Conservation (phyloP, 2,888 invertebrate genomes). For the Diogma glabrata region DNA sequence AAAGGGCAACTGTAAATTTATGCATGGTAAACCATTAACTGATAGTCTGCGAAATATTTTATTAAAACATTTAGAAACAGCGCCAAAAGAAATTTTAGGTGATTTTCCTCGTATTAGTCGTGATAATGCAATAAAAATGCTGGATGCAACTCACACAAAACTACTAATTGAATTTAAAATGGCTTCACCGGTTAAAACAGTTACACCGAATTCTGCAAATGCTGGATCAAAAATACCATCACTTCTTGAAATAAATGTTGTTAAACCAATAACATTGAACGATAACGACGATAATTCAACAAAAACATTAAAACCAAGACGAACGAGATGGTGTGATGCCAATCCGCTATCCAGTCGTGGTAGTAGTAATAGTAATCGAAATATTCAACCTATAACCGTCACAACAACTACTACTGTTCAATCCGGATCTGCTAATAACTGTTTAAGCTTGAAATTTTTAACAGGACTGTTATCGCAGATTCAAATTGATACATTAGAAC, state of each 20-base stretch:
- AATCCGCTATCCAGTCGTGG: not conserved
- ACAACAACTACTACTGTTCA: conserved; percentile 15
- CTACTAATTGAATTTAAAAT: conserved; percentile 36
- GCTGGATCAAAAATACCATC: conserved; percentile 26
- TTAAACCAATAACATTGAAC: conserved; percentile 22
- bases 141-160: conserved; percentile 40
- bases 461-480: conserved; percentile 44
- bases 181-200: conserved; percentile 21
- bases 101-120: conserved; percentile 74
- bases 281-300: conserved; percentile 8
- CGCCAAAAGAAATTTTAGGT: conserved; percentile 83
- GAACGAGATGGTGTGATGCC: not conserved
- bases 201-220: conserved; percentile 12
- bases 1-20: conserved; percentile 85
- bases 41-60: conserved; percentile 59
- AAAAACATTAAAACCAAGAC: not conserved
- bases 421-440: conserved; percentile 24
- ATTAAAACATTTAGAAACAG: conserved; percentile 73
- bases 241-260: conserved; percentile 32
- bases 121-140: conserved; percentile 52
- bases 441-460: conserved; percentile 45
- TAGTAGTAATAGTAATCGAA: not conserved
- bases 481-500: conserved; percentile 46
- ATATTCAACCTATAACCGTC: not conserved
- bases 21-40: conserved; percentile 76